phyloP scores from a whole-genome alignment of 2,113 vertebrate species.

The Bos indicus region DNA sequence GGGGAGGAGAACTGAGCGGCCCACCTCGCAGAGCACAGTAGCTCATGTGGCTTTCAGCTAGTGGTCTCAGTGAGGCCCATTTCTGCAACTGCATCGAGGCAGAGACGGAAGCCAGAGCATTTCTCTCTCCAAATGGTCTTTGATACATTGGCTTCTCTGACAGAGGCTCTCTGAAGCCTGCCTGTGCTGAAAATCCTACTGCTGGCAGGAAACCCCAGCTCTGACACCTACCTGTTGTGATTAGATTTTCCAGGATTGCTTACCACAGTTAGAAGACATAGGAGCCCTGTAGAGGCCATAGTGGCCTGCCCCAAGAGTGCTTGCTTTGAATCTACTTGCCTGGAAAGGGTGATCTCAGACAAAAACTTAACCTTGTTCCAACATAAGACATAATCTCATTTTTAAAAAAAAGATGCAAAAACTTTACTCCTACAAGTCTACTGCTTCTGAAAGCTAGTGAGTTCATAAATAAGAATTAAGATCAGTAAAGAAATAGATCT shows the following conservation, averaged over 20 bases:
- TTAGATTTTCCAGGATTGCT: neutral
- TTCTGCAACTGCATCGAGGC: neutral
- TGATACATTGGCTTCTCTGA: neutral
- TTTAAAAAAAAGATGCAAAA: neutral
- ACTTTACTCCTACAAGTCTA: neutral
- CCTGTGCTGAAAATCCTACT: neutral
- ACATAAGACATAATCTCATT: neutral
- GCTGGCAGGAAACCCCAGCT: neutral
- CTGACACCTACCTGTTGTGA: neutral
- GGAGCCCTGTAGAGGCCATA: neutral
- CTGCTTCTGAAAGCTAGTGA: neutral
- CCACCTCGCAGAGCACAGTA: neutral
- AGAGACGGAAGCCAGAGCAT: neutral
- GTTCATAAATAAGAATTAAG: neutral
- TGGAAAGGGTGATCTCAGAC: neutral
- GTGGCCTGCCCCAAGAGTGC: neutral
- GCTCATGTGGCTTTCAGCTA: neutral
- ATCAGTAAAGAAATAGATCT: neutral
- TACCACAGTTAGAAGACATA: neutral
- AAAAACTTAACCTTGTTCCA: neutral
- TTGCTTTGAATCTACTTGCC: neutral
- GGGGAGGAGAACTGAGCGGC: neutral
- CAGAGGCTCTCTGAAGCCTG: neutral
- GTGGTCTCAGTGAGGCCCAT: neutral
- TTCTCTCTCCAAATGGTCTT: neutral